phyloP scores from a whole-genome alignment of 2,888 invertebrate species.

The Stenodera caucasica region DNA sequence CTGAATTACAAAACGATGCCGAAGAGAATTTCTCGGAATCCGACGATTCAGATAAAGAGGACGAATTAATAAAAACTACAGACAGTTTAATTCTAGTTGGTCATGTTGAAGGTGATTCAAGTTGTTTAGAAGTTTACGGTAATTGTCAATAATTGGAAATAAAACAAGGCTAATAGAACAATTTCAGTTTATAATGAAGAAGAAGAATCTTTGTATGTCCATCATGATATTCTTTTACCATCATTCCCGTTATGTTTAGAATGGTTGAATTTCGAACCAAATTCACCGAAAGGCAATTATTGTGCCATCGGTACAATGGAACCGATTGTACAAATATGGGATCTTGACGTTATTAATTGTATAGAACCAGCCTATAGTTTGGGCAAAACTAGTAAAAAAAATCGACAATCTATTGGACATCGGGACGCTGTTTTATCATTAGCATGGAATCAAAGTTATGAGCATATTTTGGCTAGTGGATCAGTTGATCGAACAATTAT shows the following conservation, averaged over 20 bases:
- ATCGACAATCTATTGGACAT: constrained; percentile 73
- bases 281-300: constrained; percentile 76
- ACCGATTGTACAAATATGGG: constrained; percentile 95
- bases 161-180: background rate
- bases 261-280: constrained; percentile 87
- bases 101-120: constrained; percentile 83
- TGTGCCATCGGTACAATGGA: constrained; percentile 93
- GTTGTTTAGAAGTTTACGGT: constrained; percentile 87
- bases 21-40: constrained; percentile 57
- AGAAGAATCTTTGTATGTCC: constrained; percentile 87
- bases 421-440: constrained; percentile 88
- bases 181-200: constrained; percentile 84
- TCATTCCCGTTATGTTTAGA: constrained; percentile 91
- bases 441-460: constrained; percentile 83
- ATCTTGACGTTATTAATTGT: constrained; percentile 89
- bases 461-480: constrained; percentile 87
- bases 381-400: constrained; percentile 74
- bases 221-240: constrained; percentile 89
- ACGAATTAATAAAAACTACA: constrained; percentile 82
- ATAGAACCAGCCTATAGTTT: constrained; percentile 86
- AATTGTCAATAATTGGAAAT: constrained; percentile 38
- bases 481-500: constrained; percentile 87
- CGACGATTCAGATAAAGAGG: constrained; percentile 81
- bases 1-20: constrained; percentile 58
- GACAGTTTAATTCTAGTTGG: constrained; percentile 91